Conservation (phyloP, 2,113 vertebrate species). For the Pteronura brasiliensis region DNA sequence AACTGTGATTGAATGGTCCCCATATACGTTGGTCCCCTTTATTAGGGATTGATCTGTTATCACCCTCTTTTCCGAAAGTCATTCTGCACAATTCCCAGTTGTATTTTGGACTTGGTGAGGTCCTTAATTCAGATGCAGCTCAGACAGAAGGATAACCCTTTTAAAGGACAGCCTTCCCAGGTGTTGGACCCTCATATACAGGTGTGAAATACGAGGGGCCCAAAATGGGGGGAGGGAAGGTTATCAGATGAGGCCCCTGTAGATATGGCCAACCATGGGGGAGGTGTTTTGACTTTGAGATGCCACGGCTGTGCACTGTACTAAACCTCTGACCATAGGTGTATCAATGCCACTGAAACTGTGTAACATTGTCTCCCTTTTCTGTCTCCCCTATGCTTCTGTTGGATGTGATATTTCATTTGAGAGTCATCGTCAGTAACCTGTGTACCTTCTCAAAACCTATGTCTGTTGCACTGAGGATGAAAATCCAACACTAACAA, state of each 20-base stretch:
- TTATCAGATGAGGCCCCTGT: not conserved
- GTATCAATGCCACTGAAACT: conserved; percentile 80
- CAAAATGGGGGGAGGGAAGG: not conserved
- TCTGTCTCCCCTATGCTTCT: conserved; percentile 86
- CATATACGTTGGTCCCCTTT: conserved; percentile 81
- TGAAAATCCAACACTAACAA: conserved; percentile 83
- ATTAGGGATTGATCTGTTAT: conserved; percentile 85
- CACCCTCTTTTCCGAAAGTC: conserved; percentile 75
- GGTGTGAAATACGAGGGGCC: not conserved
- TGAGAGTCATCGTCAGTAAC: conserved; percentile 84
- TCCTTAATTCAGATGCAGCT: conserved; percentile 60
- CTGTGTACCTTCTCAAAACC: conserved; percentile 86
- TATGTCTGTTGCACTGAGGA: conserved; percentile 88
- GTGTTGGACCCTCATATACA: conserved; percentile 25
- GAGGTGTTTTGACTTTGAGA: not conserved
- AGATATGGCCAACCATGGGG: not conserved
- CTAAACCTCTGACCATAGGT: conserved; percentile 77
- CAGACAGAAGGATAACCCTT: conserved; percentile 69
- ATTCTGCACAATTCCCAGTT: conserved; percentile 82
- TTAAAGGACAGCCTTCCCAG: conserved; percentile 46
- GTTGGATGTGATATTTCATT: conserved; percentile 85
- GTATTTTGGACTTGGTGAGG: conserved; percentile 67
- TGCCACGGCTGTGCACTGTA: conserved; percentile 69
- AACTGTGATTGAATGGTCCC: conserved; percentile 87
- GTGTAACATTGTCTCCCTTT: conserved; percentile 85